Evolutionary conservation across 1,140 invertebrate genomes (phyloP).

Genomic region (Diabrotica undecimpunctata): DNA sequence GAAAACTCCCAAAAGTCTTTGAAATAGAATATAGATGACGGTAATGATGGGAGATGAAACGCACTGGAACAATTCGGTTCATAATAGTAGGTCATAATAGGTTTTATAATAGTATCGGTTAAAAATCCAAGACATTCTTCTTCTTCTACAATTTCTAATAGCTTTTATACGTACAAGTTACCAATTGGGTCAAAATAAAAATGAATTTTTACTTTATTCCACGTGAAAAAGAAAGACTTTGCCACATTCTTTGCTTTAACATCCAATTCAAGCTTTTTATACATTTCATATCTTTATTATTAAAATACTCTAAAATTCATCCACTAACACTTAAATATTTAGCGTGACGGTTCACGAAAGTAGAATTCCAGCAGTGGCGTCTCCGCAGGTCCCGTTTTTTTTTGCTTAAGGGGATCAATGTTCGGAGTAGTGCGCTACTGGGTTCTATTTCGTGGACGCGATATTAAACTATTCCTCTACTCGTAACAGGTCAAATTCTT

Average conservation of each 20-base stretch:
- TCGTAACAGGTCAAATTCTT: conserved; percentile 29
- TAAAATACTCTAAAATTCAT: conserved; percentile 36
- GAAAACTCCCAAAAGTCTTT: no score
- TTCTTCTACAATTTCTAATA: conserved; percentile 23
- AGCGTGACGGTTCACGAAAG: not conserved
- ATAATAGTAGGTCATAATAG: no score
- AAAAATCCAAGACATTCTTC: not conserved
- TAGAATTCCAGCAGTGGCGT: not conserved
- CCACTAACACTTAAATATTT: conserved; percentile 38
- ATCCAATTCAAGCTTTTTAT: conserved; percentile 29
- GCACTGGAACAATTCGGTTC: no score
- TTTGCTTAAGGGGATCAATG: not conserved
- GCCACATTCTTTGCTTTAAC: conserved; percentile 16
- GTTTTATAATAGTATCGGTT: no score
- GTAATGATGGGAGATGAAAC: no score
- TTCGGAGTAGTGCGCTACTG: not conserved
- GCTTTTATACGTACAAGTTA: conserved; percentile 24
- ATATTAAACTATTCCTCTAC: conserved; percentile 34
- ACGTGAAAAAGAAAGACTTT: conserved; percentile 12
- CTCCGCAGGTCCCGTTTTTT: not conserved
- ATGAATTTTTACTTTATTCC: conserved; percentile 20
- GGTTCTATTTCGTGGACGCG: not conserved
- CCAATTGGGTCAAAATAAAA: conserved; percentile 27
- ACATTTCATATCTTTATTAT: conserved; percentile 28
- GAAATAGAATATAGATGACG: no score